Evolutionary conservation across 2,888 invertebrate genomes (phyloP).

Genomic region (Aquatica leii): DNA sequence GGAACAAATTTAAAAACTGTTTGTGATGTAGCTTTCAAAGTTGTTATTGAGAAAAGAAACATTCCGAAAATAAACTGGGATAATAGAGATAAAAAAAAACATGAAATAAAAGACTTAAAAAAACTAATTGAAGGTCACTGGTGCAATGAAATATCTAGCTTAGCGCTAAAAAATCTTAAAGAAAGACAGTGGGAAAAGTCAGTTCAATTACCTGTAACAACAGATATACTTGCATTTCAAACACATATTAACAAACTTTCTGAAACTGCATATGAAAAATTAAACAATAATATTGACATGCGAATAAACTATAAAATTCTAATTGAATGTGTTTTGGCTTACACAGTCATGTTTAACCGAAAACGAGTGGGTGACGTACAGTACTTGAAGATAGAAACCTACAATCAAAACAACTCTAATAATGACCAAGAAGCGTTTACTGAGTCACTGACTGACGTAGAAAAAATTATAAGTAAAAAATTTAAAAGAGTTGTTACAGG

Average conservation of each 20-base stretch:
- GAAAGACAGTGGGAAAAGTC: slow-evolving; percentile 42
- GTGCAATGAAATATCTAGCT: slow-evolving; percentile 43
- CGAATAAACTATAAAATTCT: slow-evolving; percentile 42
- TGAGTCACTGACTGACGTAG: too few species aligned
- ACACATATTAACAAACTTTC: slow-evolving; percentile 30
- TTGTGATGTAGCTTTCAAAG: slow-evolving; percentile 23
- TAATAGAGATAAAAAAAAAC: slow-evolving; percentile 17
- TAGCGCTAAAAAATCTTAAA: slow-evolving; percentile 43
- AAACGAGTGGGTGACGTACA: too few species aligned
- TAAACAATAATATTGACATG: slow-evolving; percentile 26
- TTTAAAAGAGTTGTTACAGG: too few species aligned
- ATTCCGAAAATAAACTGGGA: slow-evolving; percentile 13
- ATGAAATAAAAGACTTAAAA: slow-evolving; percentile 25
- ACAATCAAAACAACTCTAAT: too few species aligned
- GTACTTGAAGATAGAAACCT: too few species aligned
- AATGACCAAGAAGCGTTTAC: too few species aligned
- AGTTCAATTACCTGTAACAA: slow-evolving; percentile 36
- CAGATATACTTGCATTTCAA: slow-evolving; percentile 39
- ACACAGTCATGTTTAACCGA: slow-evolving; percentile 26
- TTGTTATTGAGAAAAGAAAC: slow-evolving; percentile 18
- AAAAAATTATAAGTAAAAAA: too few species aligned
- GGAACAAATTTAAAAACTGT: slow-evolving; percentile 26
- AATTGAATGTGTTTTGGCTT: slow-evolving; percentile 34
- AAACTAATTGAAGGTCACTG: slow-evolving; percentile 40
- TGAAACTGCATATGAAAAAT: slow-evolving; percentile 28